Evolutionary conservation across 1,140 invertebrate species (phyloP).

Genomic region (Caerostris darwini): DNA sequence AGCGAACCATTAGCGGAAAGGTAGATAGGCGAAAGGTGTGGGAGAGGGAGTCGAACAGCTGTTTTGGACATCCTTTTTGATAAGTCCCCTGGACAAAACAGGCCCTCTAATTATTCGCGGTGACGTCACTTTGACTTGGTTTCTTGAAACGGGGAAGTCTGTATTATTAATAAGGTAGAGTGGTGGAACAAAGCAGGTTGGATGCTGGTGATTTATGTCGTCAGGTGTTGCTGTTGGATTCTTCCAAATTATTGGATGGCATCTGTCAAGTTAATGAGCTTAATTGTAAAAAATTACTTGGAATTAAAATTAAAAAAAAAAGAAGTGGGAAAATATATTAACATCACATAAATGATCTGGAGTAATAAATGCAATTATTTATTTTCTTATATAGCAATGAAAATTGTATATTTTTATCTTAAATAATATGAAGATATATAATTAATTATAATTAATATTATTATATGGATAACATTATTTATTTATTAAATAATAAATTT

Average conservation of each 20-base stretch:
- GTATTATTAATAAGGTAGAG: not conserved
- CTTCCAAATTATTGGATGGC: not conserved
- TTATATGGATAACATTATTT: too few relatives aligned
- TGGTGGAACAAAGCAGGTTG: not conserved
- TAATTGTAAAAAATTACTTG: not conserved
- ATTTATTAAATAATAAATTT: too few relatives aligned
- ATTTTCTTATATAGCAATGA: too few relatives aligned
- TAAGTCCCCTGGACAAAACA: not conserved
- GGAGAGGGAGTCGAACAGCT: not conserved
- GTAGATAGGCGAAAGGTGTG: not conserved
- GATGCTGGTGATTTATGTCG: not conserved
- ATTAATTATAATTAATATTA: too few relatives aligned
- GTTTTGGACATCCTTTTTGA: not conserved
- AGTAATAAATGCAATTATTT: too few relatives aligned
- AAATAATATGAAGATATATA: too few relatives aligned
- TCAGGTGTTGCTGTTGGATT: not conserved
- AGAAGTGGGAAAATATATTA: not conserved
- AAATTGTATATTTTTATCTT: too few relatives aligned
- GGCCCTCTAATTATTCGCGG: not conserved
- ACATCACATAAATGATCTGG: too few relatives aligned
- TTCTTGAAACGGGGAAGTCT: not conserved
- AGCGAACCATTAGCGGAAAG: not conserved
- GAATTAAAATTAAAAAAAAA: not conserved
- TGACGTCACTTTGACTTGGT: slow-evolving; percentile 2
- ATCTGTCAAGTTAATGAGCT: not conserved